A percentile compares a stretch with the other conserved stretches of the same genome.
Conservation (phyloP, 1,140 invertebrate species). For the Zaprionus lachaisei region DNA sequence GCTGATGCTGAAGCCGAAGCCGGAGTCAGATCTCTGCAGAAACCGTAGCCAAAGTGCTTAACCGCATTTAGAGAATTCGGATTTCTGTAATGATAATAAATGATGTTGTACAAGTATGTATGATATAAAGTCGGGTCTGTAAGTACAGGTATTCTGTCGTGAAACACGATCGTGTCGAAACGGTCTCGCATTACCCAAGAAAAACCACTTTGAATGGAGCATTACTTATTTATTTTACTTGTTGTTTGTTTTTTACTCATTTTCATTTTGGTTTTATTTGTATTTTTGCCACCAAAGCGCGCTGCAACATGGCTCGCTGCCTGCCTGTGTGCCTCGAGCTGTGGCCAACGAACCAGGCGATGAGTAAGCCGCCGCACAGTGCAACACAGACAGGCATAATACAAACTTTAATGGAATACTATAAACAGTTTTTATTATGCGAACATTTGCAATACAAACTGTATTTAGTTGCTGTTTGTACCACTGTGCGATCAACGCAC, state of each 20-base stretch:
- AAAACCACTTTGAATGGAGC: constrained; percentile 52
- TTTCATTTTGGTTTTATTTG: constrained; percentile 10
- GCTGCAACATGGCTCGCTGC: constrained; percentile 47
- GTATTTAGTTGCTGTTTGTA: background rate
- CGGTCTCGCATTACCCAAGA: constrained; percentile 70
- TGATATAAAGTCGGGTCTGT: background rate
- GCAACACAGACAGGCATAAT: background rate
- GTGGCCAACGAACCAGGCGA: constrained; percentile 73
- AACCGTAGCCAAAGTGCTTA: constrained; percentile 62
- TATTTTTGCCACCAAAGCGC: constrained; percentile 54
- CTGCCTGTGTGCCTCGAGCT: constrained; percentile 24
- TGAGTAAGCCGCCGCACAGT: constrained; percentile 60
- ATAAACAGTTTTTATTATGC: background rate
- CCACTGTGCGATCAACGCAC: constrained; percentile 27
- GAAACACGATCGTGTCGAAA: constrained; percentile 78
- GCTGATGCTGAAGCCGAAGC: background rate
- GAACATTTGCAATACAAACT: background rate
- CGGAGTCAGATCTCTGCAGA: constrained; percentile 30
- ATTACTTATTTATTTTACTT: constrained; percentile 33
- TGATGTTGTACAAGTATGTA: background rate
- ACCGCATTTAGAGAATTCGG: constrained; percentile 72
- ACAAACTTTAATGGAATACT: background rate
- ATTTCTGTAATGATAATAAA: constrained; percentile 60
- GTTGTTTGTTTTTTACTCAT: constrained; percentile 3
- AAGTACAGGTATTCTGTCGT: constrained; percentile 57